Base-by-base conservation (phyloP, 2,113 vertebrate genomes). In the Scophthalmus maximus region DNA sequence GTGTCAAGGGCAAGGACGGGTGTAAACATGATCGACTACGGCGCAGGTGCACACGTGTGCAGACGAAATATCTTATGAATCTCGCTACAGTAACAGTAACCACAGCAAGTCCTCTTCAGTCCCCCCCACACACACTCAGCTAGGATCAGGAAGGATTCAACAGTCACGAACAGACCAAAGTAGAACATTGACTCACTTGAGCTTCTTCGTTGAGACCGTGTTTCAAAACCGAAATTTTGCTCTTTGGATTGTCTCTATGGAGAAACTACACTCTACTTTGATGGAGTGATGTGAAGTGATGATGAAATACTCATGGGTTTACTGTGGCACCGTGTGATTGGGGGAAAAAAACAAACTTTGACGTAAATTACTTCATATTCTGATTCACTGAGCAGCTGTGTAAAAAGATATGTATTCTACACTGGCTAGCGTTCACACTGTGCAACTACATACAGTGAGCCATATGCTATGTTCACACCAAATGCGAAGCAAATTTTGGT, bases 131-230 rank as follows among this genome's bases (percentile, higher is more conserved):
- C n/a, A n/a, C n/a, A n/a, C n/a, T n/a, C n/a, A n/a, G n/a, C n/a
- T n/a, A n/a, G n/a, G n/a, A n/a, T n/a, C n/a, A n/a, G n/a, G n/a
- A n/a, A n/a, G n/a, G n/a, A n/a, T n/a, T n/a, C n/a, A n/a, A n/a
- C n/a, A n/a, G n/a, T 47, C 49, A 23, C 32, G 36, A 7, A 73
- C 32, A 63, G 56, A 14, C 44, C 27, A 62, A 65, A 49, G 72
- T 68, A n/a, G 70, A 78, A 40, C 58, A 22, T 0, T 53, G 65
- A 60, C 53, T 75, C 53, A 57, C 17, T 68, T 22, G 5, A 30
- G 36, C 23, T 10, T 17, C 46, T 30, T 53, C 15, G 20, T 6
- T 6, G 20, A n/a, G n/a, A n/a, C n/a, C n/a, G 5, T 34, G 32
- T 34, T 34, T 9, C 32, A 34, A 34, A 34, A 34, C 9, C 32